Percentiles rank a stretch among this genome's conserved stretches.
These are phyloP conservation scores for Chrysocyon brachyurus DNA, from an alignment of 2,797 vertebrate genomes.

Conservation along the genomic window DNA sequence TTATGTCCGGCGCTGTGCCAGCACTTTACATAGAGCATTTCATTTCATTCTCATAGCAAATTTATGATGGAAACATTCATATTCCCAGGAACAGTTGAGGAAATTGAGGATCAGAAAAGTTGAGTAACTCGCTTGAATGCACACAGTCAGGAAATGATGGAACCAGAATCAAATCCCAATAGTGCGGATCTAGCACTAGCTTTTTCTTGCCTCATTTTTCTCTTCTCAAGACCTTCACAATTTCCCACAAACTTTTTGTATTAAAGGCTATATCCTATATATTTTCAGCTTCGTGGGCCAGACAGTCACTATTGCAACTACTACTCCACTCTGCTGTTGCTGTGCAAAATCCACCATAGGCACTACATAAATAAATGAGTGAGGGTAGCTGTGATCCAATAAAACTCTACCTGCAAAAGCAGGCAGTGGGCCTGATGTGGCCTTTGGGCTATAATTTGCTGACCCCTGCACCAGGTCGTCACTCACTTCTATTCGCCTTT, in stretches of 20 bases:
- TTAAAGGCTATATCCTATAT: neutral
- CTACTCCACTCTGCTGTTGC: neutral
- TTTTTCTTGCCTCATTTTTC: neutral
- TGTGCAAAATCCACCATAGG: rapidly evolving
- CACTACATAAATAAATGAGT: neutral
- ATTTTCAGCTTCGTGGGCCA: neutral
- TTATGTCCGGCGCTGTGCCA: neutral
- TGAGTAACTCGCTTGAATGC: neutral
- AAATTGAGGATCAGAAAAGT: neutral
- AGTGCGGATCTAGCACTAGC: neutral
- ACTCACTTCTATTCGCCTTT: neutral
- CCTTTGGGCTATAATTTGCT: neutral
- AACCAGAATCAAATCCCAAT: neutral
- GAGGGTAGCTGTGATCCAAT: neutral
- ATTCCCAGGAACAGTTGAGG: neutral
- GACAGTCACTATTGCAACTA: neutral
- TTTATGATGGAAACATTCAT: neutral
- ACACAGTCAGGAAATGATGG: neutral
- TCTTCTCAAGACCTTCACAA: neutral
- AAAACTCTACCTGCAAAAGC: neutral
- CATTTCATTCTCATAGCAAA: neutral
- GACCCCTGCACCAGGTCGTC: no score
- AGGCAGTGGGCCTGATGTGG: neutral
- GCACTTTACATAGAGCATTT: neutral
- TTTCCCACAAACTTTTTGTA: neutral